These are phyloP conservation scores for Meteorus sp. DNA, from an alignment of 1,140 invertebrate genomes.

Conservation along the genomic window DNA sequence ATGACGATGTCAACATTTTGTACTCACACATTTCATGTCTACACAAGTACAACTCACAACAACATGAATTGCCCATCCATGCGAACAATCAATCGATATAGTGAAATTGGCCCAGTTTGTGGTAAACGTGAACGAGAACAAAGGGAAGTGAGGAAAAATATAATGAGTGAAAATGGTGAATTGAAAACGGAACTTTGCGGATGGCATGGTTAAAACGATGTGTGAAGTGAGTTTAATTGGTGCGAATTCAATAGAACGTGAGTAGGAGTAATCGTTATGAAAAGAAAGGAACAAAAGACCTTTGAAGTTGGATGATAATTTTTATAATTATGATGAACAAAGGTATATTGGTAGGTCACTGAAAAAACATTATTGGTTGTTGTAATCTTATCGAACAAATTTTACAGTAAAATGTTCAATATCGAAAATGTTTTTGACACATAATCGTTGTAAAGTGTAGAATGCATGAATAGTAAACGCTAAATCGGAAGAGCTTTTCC, in stretches of 20 bases:
- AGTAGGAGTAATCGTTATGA: slow-evolving; percentile 11
- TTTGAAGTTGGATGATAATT: no score
- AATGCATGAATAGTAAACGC: slow-evolving; percentile 17
- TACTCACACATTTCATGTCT: not conserved
- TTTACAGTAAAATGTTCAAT: no score
- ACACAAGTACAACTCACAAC: not conserved
- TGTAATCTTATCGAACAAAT: no score
- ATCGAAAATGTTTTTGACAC: not conserved
- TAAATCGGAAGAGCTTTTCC: slow-evolving; percentile 24
- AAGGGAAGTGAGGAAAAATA: slow-evolving; percentile 4
- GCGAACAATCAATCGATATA: slow-evolving; percentile 10
- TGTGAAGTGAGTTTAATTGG: slow-evolving; percentile 18
- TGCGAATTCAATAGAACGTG: slow-evolving; percentile 7
- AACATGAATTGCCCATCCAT: slow-evolving; percentile 4
- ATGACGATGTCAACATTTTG: no score
- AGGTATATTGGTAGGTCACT: no score
- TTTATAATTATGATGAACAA: no score
- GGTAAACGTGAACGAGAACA: slow-evolving; percentile 9
- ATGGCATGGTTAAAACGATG: not conserved
- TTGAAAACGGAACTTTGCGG: no score
- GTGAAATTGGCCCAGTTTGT: slow-evolving; percentile 24
- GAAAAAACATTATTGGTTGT: no score
- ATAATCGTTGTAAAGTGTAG: slow-evolving; percentile 12
- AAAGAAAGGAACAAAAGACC: slow-evolving; percentile 1
- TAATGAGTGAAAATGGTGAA: no score